These are phyloP conservation scores for Suncus etruscus DNA, from an alignment of 2,113 vertebrate genomes.

Conservation along the genomic window DNA sequence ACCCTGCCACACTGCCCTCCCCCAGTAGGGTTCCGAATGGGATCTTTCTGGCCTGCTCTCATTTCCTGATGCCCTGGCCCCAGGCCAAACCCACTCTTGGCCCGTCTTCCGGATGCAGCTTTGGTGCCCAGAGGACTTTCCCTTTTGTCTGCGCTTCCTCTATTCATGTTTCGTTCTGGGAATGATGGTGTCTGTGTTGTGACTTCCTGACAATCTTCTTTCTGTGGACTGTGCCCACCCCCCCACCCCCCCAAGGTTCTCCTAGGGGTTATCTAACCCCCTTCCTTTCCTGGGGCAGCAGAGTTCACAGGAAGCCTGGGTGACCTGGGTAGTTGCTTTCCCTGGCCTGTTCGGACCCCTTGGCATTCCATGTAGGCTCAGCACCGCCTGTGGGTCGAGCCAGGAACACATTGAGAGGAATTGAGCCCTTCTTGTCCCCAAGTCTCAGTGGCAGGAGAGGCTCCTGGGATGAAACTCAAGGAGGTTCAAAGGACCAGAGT, in stretches of 20 bases:
- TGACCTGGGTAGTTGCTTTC: no score
- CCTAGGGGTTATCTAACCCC: no score
- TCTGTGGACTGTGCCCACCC: neutral
- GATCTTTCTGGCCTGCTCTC: neutral
- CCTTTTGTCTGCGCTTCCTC: constrained; percentile 35
- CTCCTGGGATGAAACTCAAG: no score
- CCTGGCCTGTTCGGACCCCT: no score
- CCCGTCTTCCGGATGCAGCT: neutral
- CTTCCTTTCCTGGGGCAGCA: neutral
- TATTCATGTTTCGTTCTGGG: constrained; percentile 43
- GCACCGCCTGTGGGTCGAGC: no score
- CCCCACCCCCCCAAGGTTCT: no score
- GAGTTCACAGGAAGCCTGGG: fast-evolving
- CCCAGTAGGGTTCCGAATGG: neutral
- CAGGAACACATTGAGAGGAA: no score
- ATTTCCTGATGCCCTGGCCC: neutral
- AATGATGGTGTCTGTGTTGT: neutral
- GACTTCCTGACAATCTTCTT: neutral
- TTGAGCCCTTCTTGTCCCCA: no score
- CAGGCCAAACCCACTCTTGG: neutral
- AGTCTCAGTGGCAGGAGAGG: no score
- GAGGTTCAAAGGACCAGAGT: no score
- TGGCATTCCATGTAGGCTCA: no score
- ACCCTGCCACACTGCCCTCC: neutral
- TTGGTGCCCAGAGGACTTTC: neutral